phyloP scores from a whole-genome alignment of 92 coral and sea anemone genomes.

The Epizoanthus scotinus region DNA sequence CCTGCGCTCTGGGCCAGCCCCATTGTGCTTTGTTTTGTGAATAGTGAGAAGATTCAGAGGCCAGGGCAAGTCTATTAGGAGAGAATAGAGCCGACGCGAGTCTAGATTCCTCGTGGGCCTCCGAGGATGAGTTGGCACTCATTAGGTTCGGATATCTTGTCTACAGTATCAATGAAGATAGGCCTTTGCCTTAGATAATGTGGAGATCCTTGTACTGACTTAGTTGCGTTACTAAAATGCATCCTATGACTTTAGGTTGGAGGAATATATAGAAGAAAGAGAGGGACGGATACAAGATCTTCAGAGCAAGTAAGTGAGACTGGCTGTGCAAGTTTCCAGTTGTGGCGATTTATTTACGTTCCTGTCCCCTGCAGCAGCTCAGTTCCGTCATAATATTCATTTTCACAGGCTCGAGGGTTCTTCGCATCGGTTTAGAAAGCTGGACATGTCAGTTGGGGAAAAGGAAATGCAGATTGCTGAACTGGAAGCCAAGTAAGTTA shows the following conservation, averaged over 20 bases:
- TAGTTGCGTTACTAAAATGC: not conserved
- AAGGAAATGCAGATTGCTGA: conserved; percentile 89
- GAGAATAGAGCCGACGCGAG: too few species aligned
- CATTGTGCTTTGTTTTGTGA: too few species aligned
- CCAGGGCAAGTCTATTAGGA: too few species aligned
- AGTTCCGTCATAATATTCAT: not conserved
- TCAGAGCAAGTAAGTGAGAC: conserved; percentile 66
- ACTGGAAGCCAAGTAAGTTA: conserved; percentile 85
- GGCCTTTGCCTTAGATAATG: too few species aligned
- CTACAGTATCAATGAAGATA: too few species aligned
- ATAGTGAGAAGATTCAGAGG: too few species aligned
- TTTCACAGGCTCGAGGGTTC: conserved; percentile 86
- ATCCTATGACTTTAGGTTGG: conserved; percentile 55
- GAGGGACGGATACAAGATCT: conserved; percentile 80
- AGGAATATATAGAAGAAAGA: conserved; percentile 76
- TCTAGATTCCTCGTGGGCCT: too few species aligned
- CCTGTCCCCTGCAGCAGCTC: not conserved
- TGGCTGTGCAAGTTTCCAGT: not conserved
- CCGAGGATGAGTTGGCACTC: too few species aligned
- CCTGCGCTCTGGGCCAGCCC: too few species aligned
- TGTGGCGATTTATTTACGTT: too few species aligned
- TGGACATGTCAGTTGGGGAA: conserved; percentile 89
- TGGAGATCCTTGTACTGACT: too few species aligned
- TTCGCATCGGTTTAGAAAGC: conserved; percentile 71
- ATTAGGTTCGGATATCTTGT: too few species aligned